Evolutionary conservation across 1,140 invertebrate genomes (phyloP).

Genomic region (Procambarus virginalis): DNA sequence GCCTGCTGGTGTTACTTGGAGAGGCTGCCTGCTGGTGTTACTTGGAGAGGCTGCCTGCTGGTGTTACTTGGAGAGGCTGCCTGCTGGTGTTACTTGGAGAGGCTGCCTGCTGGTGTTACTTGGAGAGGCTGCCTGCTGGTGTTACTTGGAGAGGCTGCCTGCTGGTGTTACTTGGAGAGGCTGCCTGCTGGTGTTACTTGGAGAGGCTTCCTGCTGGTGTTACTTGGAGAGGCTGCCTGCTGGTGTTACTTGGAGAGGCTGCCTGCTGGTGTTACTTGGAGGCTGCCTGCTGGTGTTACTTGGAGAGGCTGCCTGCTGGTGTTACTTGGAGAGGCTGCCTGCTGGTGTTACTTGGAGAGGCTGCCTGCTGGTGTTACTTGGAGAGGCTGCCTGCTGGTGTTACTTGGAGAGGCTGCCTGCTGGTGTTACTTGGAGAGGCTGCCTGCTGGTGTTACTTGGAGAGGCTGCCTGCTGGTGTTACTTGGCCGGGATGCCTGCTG

Average conservation of each 20-base stretch:
- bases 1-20: too few species aligned
- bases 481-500: not conserved
- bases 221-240: too few species aligned
- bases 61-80: too few species aligned
- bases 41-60: too few species aligned
- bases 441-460: not conserved
- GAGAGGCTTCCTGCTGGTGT: not conserved
- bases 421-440: too few species aligned
- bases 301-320: not conserved
- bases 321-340: not conserved
- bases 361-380: not conserved
- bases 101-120: not conserved
- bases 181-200: too few species aligned
- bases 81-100: not conserved
- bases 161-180: too few species aligned
- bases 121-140: not conserved
- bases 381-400: too few species aligned
- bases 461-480: too few species aligned
- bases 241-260: too few species aligned
- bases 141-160: too few species aligned
- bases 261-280: not conserved
- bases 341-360: not conserved
- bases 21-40: too few species aligned
- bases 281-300: not conserved
- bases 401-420: not conserved